Conservation (phyloP, 2,888 invertebrate species). For the Drosophila putrida region DNA sequence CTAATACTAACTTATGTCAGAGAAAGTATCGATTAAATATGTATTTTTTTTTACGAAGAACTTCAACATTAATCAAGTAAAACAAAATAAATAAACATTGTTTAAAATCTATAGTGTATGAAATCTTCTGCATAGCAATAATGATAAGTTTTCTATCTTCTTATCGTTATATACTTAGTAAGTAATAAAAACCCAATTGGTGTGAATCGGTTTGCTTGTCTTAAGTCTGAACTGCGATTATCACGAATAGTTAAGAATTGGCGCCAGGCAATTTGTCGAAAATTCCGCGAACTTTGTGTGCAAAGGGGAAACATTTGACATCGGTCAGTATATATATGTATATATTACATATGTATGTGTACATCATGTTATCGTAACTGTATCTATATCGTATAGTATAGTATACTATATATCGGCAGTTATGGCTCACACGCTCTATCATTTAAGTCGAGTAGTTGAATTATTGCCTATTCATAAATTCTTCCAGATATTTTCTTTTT, state of each 20-base stretch:
- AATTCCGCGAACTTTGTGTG: constrained; percentile 49
- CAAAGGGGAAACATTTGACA: constrained; percentile 14
- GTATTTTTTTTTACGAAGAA: too few species aligned
- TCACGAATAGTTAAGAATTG: constrained; percentile 55
- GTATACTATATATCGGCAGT: not conserved
- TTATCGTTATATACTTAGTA: too few species aligned
- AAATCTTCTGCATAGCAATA: not conserved
- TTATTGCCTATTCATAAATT: constrained; percentile 53
- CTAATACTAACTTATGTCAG: too few species aligned
- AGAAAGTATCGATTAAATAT: too few species aligned
- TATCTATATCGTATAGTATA: constrained; percentile 8
- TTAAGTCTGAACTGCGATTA: constrained; percentile 38
- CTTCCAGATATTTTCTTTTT: constrained; percentile 12
- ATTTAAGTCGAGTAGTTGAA: constrained; percentile 29
- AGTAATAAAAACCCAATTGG: too few species aligned
- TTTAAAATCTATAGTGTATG: not conserved
- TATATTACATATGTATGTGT: not conserved
- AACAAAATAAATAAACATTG: too few species aligned
- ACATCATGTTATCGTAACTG: not conserved
- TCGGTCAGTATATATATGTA: not conserved
- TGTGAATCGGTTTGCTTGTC: constrained; percentile 45
- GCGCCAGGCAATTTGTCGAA: constrained; percentile 52
- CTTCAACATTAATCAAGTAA: too few species aligned
- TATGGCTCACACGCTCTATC: constrained; percentile 29
- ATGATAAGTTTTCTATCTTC: not conserved